Conservation (phyloP, 1,140 invertebrate genomes). For the Ruditapes philippinarum region DNA sequence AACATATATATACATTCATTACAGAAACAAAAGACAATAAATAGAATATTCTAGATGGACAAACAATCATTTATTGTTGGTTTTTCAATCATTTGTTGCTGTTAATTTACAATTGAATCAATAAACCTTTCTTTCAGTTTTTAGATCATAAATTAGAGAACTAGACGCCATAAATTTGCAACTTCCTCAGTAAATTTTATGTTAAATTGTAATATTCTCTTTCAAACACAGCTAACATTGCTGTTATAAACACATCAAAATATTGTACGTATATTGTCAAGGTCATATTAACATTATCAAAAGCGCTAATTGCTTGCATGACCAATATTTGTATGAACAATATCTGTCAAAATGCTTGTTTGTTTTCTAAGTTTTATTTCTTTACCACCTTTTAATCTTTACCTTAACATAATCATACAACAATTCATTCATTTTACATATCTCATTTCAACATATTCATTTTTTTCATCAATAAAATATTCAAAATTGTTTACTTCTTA, state of each 20-base stretch:
- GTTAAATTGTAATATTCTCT: slow-evolving; percentile 71
- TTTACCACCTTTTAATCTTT: too few species aligned
- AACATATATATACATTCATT: too few species aligned
- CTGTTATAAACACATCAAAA: slow-evolving; percentile 73
- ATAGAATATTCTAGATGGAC: too few species aligned
- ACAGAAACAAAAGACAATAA: too few species aligned
- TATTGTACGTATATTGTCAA: slow-evolving; percentile 72
- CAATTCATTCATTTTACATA: too few species aligned
- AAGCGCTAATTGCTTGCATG: slow-evolving; percentile 78
- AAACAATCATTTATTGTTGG: too few species aligned
- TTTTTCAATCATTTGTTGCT: too few species aligned
- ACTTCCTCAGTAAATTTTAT: slow-evolving; percentile 52
- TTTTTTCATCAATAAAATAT: too few species aligned
- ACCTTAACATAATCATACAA: too few species aligned
- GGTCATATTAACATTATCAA: slow-evolving; percentile 76
- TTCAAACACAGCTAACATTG: slow-evolving; percentile 72
- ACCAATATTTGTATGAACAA: slow-evolving; percentile 74
- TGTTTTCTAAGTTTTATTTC: too few species aligned
- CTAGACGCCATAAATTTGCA: slow-evolving; percentile 61
- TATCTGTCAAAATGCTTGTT: slow-evolving; percentile 70
- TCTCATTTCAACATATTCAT: too few species aligned
- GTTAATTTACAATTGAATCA: not conserved
- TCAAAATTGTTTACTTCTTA: too few species aligned
- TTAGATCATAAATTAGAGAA: slow-evolving; percentile 76
- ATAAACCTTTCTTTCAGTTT: slow-evolving; percentile 74